Evolutionary conservation across 2,888 invertebrate genomes (phyloP), one percentile per base, ranked within the genome.

Genomic region (Chesias legatella): DNA sequence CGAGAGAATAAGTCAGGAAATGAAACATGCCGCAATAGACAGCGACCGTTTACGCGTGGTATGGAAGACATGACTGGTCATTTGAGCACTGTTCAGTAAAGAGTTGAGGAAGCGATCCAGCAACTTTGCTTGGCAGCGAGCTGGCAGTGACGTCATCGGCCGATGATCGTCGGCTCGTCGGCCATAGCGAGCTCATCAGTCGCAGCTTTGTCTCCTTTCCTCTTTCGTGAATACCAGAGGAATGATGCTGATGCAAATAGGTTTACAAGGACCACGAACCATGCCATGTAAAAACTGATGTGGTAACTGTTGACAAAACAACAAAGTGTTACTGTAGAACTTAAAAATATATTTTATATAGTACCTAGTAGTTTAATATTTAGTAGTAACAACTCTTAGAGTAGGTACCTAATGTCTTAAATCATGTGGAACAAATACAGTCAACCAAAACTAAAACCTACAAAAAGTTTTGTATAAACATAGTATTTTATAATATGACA

Each of bases 131-230:
- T 65, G 59, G 69, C 62, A 47, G 49, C 53, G 33, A 33, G 23
- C 34, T 17, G 58, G 41, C 56, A 54, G 60, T 57, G 60, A 56
- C 73, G 86, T 89, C 88, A 91, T 90, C 91, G 90, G 59, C 91
- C 91, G 50, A 96, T 93, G 65, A 94, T 94, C 26, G 94, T 94
- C 0, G 95, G 94, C 63, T 95, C 95, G 60, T 96, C 95, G 3
- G 94, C 95, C 92, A 94, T 92, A 0, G 94, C 95, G 25, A 94
- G 86, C 66, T 95, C 94, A 51, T 94, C 94, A n/a, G 91, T 93
- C 3, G 94, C 93, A 0, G 95, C 95, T 62, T 94, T 93, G 54
- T 93, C 92, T 0, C 95, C 93, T 88, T 96, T 96, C 75, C 94
- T 92, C 73, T 96, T 96, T 42, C 94, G 91, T 0, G 95, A 95